Percentiles rank a stretch among this genome's conserved stretches.
Evolutionary conservation across 2,113 vertebrate species (phyloP).

Genomic region (Ptychochromis oligacanthus): DNA sequence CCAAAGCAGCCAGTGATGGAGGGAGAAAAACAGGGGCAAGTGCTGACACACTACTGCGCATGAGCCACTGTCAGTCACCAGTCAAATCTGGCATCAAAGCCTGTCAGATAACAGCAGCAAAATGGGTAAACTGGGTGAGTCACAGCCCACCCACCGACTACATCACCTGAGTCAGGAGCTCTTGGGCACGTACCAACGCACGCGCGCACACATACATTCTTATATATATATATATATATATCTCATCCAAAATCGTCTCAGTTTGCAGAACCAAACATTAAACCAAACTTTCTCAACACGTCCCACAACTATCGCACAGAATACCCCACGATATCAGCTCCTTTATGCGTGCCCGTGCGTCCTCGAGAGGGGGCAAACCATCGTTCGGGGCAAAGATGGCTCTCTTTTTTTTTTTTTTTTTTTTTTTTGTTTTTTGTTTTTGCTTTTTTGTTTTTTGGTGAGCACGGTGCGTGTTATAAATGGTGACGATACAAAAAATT

Average conservation of each 20-base stretch:
- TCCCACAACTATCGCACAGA: slow-evolving; percentile 5
- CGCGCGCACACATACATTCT: neutral
- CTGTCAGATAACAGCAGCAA: slow-evolving; percentile 49
- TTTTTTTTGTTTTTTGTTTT: neutral
- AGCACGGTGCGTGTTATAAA: slow-evolving; percentile 18
- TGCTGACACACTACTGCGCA: slow-evolving; percentile 43
- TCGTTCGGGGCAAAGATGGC: slow-evolving; percentile 5
- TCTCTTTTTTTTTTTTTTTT: neutral
- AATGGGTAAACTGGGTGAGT: slow-evolving; percentile 58
- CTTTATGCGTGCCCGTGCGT: neutral
- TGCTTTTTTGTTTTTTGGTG: neutral
- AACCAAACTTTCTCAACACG: slow-evolving; percentile 56
- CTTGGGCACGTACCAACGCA: neutral
- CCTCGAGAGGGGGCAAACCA: neutral
- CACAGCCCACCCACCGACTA: slow-evolving; percentile 60
- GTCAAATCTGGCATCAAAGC: slow-evolving; percentile 62
- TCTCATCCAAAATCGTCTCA: neutral
- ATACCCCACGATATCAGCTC: neutral
- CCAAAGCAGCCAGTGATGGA: slow-evolving; percentile 22
- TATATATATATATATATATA: too few relatives aligned
- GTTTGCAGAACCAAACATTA: slow-evolving; percentile 1
- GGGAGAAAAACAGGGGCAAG: neutral
- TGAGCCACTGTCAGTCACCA: slow-evolving; percentile 64
- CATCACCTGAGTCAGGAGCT: slow-evolving; percentile 50
- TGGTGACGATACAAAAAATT: slow-evolving; percentile 11